Conservation (phyloP, 2,797 vertebrate genomes). For the Pelodytes ibericus region DNA sequence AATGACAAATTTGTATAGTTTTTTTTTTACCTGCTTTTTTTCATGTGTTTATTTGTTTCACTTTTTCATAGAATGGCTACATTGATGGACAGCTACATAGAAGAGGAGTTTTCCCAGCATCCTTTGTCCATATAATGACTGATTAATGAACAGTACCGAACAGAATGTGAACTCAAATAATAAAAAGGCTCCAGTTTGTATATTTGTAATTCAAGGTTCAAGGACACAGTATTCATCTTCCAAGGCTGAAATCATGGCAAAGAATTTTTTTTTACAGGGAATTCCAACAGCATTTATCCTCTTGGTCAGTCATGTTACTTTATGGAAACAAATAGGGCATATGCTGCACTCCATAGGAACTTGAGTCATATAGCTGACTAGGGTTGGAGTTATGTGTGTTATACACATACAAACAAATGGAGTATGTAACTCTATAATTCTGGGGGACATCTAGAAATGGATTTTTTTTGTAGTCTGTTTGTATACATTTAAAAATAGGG, state of each 20-base stretch:
- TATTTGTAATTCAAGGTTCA: not conserved
- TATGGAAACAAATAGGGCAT: too few relatives aligned
- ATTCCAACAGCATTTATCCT: not conserved
- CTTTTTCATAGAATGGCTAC: constrained; percentile 74
- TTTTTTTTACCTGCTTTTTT: too few relatives aligned
- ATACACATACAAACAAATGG: too few relatives aligned
- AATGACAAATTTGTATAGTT: too few relatives aligned
- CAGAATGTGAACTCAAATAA: not conserved
- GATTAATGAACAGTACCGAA: constrained; percentile 62
- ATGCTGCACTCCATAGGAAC: too few relatives aligned
- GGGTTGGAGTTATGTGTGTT: too few relatives aligned
- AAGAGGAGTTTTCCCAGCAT: constrained; percentile 80
- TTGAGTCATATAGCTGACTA: too few relatives aligned
- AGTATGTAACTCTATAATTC: too few relatives aligned
- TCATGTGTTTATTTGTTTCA: constrained; percentile 16
- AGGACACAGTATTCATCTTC: not conserved
- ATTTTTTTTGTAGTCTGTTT: too few relatives aligned
- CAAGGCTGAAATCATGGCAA: not conserved
- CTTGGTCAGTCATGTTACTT: too few relatives aligned
- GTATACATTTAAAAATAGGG: too few relatives aligned
- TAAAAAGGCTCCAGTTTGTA: not conserved
- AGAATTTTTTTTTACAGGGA: not conserved
- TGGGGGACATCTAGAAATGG: too few relatives aligned
- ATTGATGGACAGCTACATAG: constrained; percentile 80
- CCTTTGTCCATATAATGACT: constrained; percentile 76